Base-by-base conservation (phyloP, 92 coral and sea anemone genomes). In the Blastomussa wellsi region DNA sequence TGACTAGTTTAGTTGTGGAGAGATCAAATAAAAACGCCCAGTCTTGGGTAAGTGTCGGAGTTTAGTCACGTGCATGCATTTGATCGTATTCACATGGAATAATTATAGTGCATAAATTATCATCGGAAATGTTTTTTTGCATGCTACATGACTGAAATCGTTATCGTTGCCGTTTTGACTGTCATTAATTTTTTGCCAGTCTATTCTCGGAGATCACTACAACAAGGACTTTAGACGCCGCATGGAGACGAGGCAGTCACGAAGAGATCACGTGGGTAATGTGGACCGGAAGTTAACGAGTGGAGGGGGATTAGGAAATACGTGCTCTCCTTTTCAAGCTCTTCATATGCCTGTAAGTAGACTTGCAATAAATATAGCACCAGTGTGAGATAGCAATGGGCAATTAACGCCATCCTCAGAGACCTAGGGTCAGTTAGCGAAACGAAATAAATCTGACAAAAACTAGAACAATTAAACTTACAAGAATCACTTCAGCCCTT, bases 301-400 rank as follows among this genome's bases (percentile, higher is more conserved):
- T 32, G 95, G 93, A 62, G 97, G 89, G 67, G 96, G 98, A 13
- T 73, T 95, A 20, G 95, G 95, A 52, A 93, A 67, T 42, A 85
- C 92, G 9, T 95, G 98, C 78, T 95, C 98, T 57, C 98, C 98
- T 1, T 95, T 95, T 71, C 95, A 94, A 87, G 98, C 98, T 39
- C 92, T 95, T 69, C 93, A 95, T 19, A 90, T 94, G 24, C 95
- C 94, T 87, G 97, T 94, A 72, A 76, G 92, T 71, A 11, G 37
- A 74, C 9, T 15, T 29, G 20, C 37, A 74, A 5, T 4, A 11
- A 42, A 0, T 3, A 26, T 24, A 22, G 4, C 71, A 7, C 37
- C 15, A 65, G 36, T 11, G 35, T 17, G 31, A 29, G 31, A 29
- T 66, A 66, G 39, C 13, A 26, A 31, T 66, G 19, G 17, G 19